Base-by-base conservation (phyloP, 2,888 invertebrate genomes). In the Macrosoma leucophasiata region DNA sequence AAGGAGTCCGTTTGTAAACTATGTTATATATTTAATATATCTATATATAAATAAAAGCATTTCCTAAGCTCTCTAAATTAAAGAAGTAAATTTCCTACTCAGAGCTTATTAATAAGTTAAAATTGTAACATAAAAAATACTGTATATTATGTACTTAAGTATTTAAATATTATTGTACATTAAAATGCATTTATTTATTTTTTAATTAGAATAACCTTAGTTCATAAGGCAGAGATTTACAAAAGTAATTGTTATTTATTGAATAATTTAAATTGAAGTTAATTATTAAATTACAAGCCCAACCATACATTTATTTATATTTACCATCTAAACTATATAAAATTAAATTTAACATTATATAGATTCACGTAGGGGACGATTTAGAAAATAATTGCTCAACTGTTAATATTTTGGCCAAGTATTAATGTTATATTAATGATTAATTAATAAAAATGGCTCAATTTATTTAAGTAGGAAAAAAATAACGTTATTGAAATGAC, bases 171-270 rank as follows among this genome's bases (percentile, higher is more conserved):
- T 47, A n/a, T 49, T 72, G 68, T 76, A 73, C 60, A 72, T 64
- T 66, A 48, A 61, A 58, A 52, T 55, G 69, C 69, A 78, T 75
- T 76, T 76, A 77, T 75, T 75, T 71, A 75, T 70, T 50, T 62
- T 60, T 41, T 41, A 39, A 46, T 46, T 53, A 56, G 23, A 10
- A 28, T 39, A 30, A 55, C 41, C 39, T 50, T 69, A 69, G 60
- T 41, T 55, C 20, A 58, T 63, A 71, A 66, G 65, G 64, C 59
- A 67, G 63, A 67, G 28, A 14, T 36, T 27, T 31, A 34, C 13
- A 33, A 26, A 29, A 20, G 22, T 21, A 21, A 26, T 14, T 26
- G 3, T 33, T 38, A 22, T 13, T 31, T 31, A n/a, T n/a, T n/a
- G n/a, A n/a, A n/a, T n/a, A n/a, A n/a, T n/a, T n/a, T n/a, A n/a